Conservation (phyloP, 2,113 vertebrate species). For the Paraplagusia blochii region DNA sequence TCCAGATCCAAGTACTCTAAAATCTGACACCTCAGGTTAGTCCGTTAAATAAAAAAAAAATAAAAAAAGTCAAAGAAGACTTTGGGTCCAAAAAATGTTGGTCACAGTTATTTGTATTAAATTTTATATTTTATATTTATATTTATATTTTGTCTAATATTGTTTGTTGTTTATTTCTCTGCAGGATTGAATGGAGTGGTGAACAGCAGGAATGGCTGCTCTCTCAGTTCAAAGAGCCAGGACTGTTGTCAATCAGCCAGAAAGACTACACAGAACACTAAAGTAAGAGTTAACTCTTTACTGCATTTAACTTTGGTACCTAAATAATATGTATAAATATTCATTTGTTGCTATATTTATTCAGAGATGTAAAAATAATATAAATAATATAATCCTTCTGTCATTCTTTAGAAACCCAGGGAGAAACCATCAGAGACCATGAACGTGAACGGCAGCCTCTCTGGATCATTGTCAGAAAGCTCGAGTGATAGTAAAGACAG, state of each 20-base stretch:
- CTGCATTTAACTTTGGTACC: not conserved
- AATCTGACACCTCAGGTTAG: constrained; percentile 76
- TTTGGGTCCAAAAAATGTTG: too few relatives aligned
- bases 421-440: constrained; percentile 84
- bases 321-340: not conserved
- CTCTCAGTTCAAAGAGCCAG: constrained; percentile 74
- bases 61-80: too few relatives aligned
- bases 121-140: too few relatives aligned
- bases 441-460: constrained; percentile 89
- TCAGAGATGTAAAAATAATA: not conserved
- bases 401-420: constrained; percentile 75
- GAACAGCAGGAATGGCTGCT: constrained; percentile 79
- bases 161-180: constrained; percentile 31
- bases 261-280: constrained; percentile 77
- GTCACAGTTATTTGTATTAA: not conserved
- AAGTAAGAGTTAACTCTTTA: constrained; percentile 81
- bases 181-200: constrained; percentile 83
- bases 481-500: constrained; percentile 84
- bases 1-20: constrained; percentile 77
- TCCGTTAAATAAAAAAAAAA: constrained; percentile 67
- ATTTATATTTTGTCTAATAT: too few relatives aligned
- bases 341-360: not conserved
- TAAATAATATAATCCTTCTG: constrained; percentile 3
- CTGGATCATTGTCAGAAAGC: constrained; percentile 87
- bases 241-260: constrained; percentile 72